phyloP scores from a whole-genome alignment of 2,113 vertebrate genomes.

The Rhynchopsitta pachyrhyncha region DNA sequence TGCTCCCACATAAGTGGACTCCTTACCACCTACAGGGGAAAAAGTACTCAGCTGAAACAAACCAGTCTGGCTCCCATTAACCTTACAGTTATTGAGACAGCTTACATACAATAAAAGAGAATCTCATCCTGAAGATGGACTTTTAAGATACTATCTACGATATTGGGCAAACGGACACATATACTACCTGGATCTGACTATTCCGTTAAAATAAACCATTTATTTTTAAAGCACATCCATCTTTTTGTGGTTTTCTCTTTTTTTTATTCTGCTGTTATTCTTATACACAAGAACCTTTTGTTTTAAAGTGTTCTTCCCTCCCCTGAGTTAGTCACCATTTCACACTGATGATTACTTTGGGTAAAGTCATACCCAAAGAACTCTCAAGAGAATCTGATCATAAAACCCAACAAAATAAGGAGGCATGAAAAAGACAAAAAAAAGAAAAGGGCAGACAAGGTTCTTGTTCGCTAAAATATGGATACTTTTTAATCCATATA shows the following conservation, averaged over 20 bases:
- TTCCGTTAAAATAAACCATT: neutral
- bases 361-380: neutral
- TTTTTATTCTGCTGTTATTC: neutral
- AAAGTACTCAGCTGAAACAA: neutral
- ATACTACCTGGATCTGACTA: accelerated
- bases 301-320: neutral
- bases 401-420: neutral
- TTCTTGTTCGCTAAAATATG: neutral
- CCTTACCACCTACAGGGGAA: neutral
- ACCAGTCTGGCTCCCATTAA: neutral
- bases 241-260: neutral
- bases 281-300: neutral
- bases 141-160: neutral
- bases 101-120: neutral
- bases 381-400: neutral
- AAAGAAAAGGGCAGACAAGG: neutral
- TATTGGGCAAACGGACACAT: neutral
- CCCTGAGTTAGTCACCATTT: neutral
- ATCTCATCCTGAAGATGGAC: neutral
- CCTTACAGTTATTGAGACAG: neutral
- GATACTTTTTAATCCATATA: neutral
- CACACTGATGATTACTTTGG: neutral
- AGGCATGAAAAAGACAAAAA: neutral
- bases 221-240: neutral
- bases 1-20: neutral